phyloP scores from a whole-genome alignment of 2,797 vertebrate species.

The Fistularia commersonii region DNA sequence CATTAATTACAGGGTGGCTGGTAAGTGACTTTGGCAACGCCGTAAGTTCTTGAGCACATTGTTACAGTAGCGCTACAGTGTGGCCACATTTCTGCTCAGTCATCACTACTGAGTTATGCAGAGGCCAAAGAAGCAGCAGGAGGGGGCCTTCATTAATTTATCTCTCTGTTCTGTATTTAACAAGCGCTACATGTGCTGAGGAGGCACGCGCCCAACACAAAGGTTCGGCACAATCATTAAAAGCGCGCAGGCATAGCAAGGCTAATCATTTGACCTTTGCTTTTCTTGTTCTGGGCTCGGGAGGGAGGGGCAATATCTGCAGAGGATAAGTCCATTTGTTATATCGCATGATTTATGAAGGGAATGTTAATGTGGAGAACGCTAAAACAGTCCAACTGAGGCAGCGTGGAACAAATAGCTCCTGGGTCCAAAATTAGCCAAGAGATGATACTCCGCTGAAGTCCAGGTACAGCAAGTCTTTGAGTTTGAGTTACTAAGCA shows the following conservation, averaged over 20 bases:
- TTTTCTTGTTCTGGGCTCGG: constrained; percentile 60
- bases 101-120: constrained; percentile 65
- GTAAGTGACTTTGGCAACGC: constrained; percentile 24
- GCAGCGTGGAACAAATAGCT: constrained; percentile 64
- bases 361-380: constrained; percentile 63
- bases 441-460: constrained; percentile 49
- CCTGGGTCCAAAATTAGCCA: constrained; percentile 58
- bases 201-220: constrained; percentile 68
- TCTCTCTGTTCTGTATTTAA: constrained; percentile 72
- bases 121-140: constrained; percentile 67
- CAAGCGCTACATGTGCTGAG: constrained; percentile 73
- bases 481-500: constrained; percentile 47
- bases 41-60: neutral
- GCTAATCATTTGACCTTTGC: constrained; percentile 78
- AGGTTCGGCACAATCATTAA: constrained; percentile 74
- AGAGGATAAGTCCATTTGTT: constrained; percentile 70
- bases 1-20: constrained; percentile 17
- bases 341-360: constrained; percentile 72
- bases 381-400: constrained; percentile 65
- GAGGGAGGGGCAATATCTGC: constrained; percentile 59
- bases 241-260: constrained; percentile 63
- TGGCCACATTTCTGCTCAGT: constrained; percentile 61
- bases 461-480: constrained; percentile 29
- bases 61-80: constrained; percentile 21
- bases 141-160: constrained; percentile 72